Evolutionary conservation across 2,888 invertebrate species (phyloP).

Genomic region (Thysanoteuthis rhombus): DNA sequence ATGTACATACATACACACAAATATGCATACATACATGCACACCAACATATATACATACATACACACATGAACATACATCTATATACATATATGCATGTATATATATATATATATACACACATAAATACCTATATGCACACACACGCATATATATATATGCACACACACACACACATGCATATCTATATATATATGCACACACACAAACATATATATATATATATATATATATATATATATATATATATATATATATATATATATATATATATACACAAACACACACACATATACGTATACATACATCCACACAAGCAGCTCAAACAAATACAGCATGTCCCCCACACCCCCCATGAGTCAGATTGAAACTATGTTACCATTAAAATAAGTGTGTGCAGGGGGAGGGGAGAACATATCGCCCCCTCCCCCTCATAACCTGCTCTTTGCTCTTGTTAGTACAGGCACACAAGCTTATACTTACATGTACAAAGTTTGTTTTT

Average conservation of each 20-base stretch:
- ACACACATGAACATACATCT: too few relatives aligned
- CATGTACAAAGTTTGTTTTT: not conserved
- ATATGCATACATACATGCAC: not conserved
- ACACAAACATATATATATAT: not conserved
- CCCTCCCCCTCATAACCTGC: not conserved
- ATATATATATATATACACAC: conserved; percentile 14
- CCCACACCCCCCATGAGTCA: not conserved
- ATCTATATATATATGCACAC: not conserved
- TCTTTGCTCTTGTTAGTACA: not conserved
- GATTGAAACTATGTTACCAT: not conserved
- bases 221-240: not conserved
- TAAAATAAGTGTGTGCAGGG: not conserved
- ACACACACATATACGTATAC: not conserved
- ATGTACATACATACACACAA: not conserved
- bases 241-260: conserved; percentile 1
- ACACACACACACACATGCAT: too few relatives aligned
- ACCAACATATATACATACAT: too few relatives aligned
- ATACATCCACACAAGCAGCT: not conserved
- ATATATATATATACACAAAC: not conserved
- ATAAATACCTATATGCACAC: not conserved
- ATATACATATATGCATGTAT: conserved; percentile 12
- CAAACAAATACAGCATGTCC: not conserved
- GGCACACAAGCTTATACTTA: conserved; percentile 1
- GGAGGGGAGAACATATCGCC: not conserved
- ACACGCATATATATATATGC: not conserved